Evolutionary conservation across 1,140 invertebrate genomes (phyloP), one percentile per base, ranked within the genome.

Genomic region (Hyles euphorbiae): DNA sequence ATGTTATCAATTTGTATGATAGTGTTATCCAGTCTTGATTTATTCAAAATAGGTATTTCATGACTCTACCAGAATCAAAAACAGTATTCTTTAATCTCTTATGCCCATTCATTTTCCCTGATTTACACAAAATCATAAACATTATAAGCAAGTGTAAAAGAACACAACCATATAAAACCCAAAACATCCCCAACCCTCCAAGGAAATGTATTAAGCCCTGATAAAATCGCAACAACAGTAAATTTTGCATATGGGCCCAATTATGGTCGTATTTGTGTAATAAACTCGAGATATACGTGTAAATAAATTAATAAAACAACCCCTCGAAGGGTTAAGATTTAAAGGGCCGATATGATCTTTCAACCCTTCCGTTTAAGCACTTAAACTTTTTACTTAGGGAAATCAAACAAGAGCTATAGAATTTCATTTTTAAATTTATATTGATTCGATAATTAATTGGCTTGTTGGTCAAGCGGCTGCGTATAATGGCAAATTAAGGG

Each of bases 241-340:
- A 81, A 78, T 73, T 77, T 81, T 77, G 74, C 82, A 85, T 85
- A 85, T 85, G 82, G 78, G 79, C 63, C 60, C 68, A 79, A 82
- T 83, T 83, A 83, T 63, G 70, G 58, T 59, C 56, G 66, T 78
- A 77, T 77, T 82, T 75, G 75, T 78, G 72, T 73, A 77, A 76
- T 76, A 76, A 58, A 56, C 60, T 63, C 45, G 12, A 74, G 82
- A 83, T 85, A 82, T 68, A 73, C 60, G 61, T 62, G 64, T 78
- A 83, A 85, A 86, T 86, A 86, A 81, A 86, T 86, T 83, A 86
- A 86, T 86, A 83, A 83, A 81, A 77, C 73, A 75, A 73, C 79
- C 56, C 79, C 78, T 68, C 61, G 68, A 73, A 74, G 80, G 80
- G 81, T 80, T 83, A 79, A 85, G 76, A 81, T 81, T 74, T 75